Evolutionary conservation across 2,113 vertebrate species (phyloP), one percentile per base, ranked within the genome.

Genomic region (Solea solea): DNA sequence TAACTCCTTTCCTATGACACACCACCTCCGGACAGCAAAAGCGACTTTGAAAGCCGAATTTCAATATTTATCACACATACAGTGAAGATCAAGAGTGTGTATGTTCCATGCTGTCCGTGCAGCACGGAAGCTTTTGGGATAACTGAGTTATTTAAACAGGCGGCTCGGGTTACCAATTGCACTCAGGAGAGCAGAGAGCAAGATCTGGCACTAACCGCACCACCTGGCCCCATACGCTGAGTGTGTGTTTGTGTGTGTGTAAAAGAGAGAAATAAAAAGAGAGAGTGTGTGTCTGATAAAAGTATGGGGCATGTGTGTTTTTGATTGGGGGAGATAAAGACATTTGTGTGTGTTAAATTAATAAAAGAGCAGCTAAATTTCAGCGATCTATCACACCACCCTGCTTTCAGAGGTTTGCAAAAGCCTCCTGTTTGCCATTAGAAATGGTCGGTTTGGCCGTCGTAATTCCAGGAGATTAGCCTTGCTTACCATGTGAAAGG

Each of bases 151-250:
- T 89, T 90, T 64, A 88, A 90, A 87, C 82, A 83, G 84, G 80
- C 86, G 86, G 88, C 78, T 92, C 90, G 60, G 85, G 78, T 92
- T 91, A 88, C 90, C 85, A 74, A 91, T 79, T 89, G 87, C 80
- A 87, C 88, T 89, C 90, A 66, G 63, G 89, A 91, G 90, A 90
- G 79, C 71, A 84, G 79, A 76, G 80, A 90, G 85, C 70, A 67
- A 82, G 84, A 83, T 84, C 78, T 86, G 85, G 88, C 82, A 76
- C 78, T 83, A 78, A 85, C 86, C 76, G 76, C 87, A 84, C 81
- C 86, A 88, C 89, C 90, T 90, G 88, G 85, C 57, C 66, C 54
- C 64, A 21, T 52, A 34, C 39, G 7, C 65, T 45, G 58, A 11
- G 41, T 44, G 55, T 72, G 73, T 55, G n/a, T 69, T 44, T 71